These are phyloP conservation scores for Ceramica pisi DNA, from an alignment of 2,888 invertebrate genomes.

Conservation along the genomic window DNA sequence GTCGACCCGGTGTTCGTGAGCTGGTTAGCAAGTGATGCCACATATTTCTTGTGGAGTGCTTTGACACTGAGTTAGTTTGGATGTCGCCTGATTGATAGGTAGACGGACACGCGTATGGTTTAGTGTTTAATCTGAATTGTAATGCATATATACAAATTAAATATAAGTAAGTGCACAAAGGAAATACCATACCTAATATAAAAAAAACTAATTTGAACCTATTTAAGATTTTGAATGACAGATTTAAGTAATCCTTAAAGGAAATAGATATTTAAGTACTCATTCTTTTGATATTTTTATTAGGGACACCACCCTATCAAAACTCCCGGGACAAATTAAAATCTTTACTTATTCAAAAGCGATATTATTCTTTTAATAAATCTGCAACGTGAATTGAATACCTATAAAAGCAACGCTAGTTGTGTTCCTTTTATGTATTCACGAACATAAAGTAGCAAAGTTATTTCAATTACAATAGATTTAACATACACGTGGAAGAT, in stretches of 20 bases:
- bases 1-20: conserved; percentile 60
- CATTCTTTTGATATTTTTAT: background rate
- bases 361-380: conserved; percentile 2
- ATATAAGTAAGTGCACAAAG: background rate
- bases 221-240: too few relatives aligned
- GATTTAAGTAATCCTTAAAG: too few relatives aligned
- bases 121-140: conserved; percentile 34
- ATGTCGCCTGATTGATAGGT: conserved; percentile 49
- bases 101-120: conserved; percentile 32
- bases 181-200: background rate
- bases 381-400: background rate
- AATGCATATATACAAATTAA: conserved; percentile 6
- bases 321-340: conserved; percentile 15
- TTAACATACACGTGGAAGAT: conserved; percentile 48
- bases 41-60: conserved; percentile 60
- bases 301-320: conserved; percentile 8
- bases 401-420: background rate
- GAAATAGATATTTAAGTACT: background rate
- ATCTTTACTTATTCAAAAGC: background rate
- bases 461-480: conserved; percentile 36
- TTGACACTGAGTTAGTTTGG: conserved; percentile 58
- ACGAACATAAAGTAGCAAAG: conserved; percentile 23
- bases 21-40: conserved; percentile 51
- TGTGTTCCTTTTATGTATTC: conserved; percentile 15
- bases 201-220: too few relatives aligned